phyloP scores from a whole-genome alignment of 37 sponge, comb jelly and placozoan genomes.

The Geodia barretti region DNA sequence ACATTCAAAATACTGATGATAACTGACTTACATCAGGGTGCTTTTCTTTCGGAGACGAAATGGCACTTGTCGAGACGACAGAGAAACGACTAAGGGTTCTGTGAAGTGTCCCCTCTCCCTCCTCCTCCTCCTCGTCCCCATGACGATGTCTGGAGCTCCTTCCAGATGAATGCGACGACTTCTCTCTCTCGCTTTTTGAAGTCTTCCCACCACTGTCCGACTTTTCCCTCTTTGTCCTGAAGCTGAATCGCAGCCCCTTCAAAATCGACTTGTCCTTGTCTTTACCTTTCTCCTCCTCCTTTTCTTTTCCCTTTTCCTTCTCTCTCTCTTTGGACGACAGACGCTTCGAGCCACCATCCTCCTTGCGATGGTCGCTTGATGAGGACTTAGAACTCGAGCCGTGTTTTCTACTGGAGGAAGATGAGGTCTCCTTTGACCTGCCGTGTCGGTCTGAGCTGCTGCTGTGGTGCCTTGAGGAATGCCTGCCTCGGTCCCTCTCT shows the following conservation, averaged over 20 bases:
- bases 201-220: background rate
- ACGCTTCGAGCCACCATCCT: background rate
- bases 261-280: background rate
- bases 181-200: background rate
- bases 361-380: too few relatives aligned
- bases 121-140: background rate
- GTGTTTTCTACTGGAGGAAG: background rate
- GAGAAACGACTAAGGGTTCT: background rate
- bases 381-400: background rate
- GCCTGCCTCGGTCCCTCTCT: too few relatives aligned
- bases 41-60: background rate
- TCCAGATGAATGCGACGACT: background rate
- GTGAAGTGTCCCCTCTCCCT: background rate
- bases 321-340: background rate
- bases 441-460: background rate
- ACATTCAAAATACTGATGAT: background rate
- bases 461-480: slow-evolving; percentile 5
- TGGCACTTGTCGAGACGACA: background rate
- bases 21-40: background rate
- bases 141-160: background rate
- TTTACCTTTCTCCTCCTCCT: background rate
- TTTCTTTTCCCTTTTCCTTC: slow-evolving; percentile 1
- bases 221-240: background rate
- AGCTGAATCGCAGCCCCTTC: background rate
- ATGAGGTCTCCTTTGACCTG: background rate